Conservation (phyloP, 2,113 vertebrate species). For the Cisticola juncidis region DNA sequence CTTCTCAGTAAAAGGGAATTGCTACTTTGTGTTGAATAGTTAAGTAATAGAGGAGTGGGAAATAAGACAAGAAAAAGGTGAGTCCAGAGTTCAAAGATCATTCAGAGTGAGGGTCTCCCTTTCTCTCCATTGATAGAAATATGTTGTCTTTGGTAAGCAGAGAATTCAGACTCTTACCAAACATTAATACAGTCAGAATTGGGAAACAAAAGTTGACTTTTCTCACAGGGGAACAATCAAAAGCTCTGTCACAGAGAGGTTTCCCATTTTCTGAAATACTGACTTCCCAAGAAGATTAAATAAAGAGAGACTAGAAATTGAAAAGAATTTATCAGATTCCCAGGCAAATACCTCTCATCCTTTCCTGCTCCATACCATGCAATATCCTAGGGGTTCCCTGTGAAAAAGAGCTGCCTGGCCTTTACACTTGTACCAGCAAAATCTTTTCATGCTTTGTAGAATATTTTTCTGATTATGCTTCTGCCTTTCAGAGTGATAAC, state of each 20-base stretch:
- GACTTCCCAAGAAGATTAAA: neutral
- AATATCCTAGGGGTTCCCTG: neutral
- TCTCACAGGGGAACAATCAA: neutral
- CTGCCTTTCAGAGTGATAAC: neutral
- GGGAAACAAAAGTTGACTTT: conserved; percentile 39
- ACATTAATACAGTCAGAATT: neutral
- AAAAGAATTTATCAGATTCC: neutral
- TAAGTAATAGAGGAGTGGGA: conserved; percentile 1
- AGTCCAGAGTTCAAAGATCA: neutral
- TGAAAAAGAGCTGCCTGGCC: neutral
- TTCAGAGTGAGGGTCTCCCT: neutral
- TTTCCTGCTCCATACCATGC: neutral
- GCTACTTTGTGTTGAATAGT: conserved; percentile 28
- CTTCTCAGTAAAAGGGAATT: conserved; percentile 27
- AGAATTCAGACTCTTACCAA: neutral
- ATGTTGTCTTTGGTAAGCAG: neutral
- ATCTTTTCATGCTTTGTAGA: neutral
- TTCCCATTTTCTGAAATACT: neutral
- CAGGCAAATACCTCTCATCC: neutral
- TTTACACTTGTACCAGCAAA: neutral
- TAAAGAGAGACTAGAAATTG: neutral
- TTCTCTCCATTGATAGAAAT: neutral
- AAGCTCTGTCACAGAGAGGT: neutral
- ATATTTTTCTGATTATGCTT: neutral
- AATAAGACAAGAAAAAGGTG: neutral